Evolutionary conservation across 2,888 invertebrate genomes (phyloP).

Genomic region (Atethmia centrago): DNA sequence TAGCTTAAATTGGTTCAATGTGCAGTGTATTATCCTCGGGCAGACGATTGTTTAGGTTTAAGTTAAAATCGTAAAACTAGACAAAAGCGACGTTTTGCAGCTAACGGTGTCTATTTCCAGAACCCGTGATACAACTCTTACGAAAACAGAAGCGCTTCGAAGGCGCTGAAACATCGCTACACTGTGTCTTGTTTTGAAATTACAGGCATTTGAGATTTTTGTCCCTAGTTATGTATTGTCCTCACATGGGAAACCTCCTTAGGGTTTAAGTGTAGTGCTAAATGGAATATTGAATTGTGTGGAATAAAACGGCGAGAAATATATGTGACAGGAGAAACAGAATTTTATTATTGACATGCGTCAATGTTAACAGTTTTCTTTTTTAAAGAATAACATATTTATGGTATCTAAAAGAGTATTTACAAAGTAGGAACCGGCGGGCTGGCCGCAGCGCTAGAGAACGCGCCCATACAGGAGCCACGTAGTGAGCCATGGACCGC

Average conservation of each 20-base stretch:
- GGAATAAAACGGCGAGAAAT: too few relatives aligned
- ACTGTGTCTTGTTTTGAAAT: slow-evolving; percentile 13
- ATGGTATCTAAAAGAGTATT: too few relatives aligned
- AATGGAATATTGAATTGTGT: too few relatives aligned
- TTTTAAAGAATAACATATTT: too few relatives aligned
- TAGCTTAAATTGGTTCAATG: background rate
- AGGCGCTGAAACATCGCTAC: background rate
- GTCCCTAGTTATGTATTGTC: background rate
- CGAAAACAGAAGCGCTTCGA: slow-evolving; percentile 17
- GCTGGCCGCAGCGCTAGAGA: too few relatives aligned
- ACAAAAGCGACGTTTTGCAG: slow-evolving; percentile 20
- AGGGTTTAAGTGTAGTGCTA: too few relatives aligned
- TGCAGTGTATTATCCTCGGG: background rate
- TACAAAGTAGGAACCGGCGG: too few relatives aligned
- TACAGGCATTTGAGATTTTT: background rate
- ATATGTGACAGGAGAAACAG: too few relatives aligned
- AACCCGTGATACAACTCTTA: slow-evolving; percentile 7
- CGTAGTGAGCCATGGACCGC: too few relatives aligned
- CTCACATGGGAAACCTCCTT: background rate
- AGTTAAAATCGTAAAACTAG: slow-evolving; percentile 7
- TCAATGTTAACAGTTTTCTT: too few relatives aligned
- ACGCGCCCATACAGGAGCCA: too few relatives aligned
- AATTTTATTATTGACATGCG: too few relatives aligned
- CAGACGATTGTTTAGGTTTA: slow-evolving; percentile 14
- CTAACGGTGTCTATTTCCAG: slow-evolving; percentile 22